phyloP scores from a whole-genome alignment of 2,113 vertebrate species.

The Synodontis membranacea region DNA sequence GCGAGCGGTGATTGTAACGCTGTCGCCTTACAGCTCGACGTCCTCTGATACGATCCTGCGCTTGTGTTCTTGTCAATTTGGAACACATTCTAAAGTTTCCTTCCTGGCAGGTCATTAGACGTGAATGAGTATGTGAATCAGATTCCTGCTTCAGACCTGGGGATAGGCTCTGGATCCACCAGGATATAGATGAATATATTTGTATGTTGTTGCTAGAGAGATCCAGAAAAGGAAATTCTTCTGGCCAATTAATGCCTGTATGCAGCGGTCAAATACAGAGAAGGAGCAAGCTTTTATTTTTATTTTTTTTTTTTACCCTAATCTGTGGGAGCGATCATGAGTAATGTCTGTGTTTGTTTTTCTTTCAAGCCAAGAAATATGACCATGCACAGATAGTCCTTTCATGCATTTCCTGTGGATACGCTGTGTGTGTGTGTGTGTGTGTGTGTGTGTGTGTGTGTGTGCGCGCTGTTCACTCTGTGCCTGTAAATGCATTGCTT shows the following conservation, averaged over 20 bases:
- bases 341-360: slow-evolving; percentile 49
- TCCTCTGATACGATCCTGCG: background rate
- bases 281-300: background rate
- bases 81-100: background rate
- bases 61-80: background rate
- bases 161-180: background rate
- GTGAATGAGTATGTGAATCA: background rate
- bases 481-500: slow-evolving; percentile 57
- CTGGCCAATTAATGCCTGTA: slow-evolving; percentile 24
- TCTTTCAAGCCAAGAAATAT: slow-evolving; percentile 44
- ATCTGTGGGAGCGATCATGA: slow-evolving; percentile 34
- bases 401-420: slow-evolving; percentile 40
- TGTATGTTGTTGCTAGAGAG: slow-evolving; percentile 2
- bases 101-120: background rate
- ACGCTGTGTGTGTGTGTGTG: slow-evolving; percentile 29
- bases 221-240: slow-evolving; percentile 40
- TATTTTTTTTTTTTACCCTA: background rate
- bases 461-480: slow-evolving; percentile 46
- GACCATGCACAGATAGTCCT: slow-evolving; percentile 24
- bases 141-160: background rate
- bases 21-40: background rate
- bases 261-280: slow-evolving; percentile 28
- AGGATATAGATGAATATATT: background rate
- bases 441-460: slow-evolving; percentile 38
- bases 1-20: background rate